These are phyloP conservation scores for Neodiprion virginianus DNA, from an alignment of 1,140 invertebrate species.

Conservation along the genomic window DNA sequence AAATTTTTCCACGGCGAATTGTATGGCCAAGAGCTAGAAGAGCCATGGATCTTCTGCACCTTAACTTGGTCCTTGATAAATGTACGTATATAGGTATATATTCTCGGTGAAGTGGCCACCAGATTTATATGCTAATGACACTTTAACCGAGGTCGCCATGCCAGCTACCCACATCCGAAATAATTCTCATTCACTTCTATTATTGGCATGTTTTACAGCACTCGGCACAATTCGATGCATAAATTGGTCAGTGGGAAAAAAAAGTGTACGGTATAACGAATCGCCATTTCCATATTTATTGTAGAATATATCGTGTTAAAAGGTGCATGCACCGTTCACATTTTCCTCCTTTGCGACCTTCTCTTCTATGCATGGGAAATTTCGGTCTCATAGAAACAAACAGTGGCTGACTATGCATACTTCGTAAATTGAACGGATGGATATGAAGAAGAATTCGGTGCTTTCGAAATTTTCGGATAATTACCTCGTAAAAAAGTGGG, in stretches of 20 bases:
- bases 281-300: slow-evolving; percentile 29
- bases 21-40: too few species aligned
- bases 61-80: slow-evolving; percentile 32
- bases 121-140: slow-evolving; percentile 39
- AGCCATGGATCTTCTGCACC: neutral
- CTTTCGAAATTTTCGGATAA: too few species aligned
- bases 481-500: too few species aligned
- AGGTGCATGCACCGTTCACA: too few species aligned
- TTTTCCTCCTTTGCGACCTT: too few species aligned
- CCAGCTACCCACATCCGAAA: neutral
- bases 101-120: slow-evolving; percentile 31
- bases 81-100: slow-evolving; percentile 17
- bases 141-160: slow-evolving; percentile 19
- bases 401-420: too few species aligned
- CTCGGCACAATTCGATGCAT: slow-evolving; percentile 35
- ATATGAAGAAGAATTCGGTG: too few species aligned
- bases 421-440: too few species aligned
- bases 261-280: neutral
- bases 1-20: too few species aligned
- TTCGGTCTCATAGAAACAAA: too few species aligned
- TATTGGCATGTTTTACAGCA: slow-evolving; percentile 33
- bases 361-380: too few species aligned
- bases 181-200: slow-evolving; percentile 17
- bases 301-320: slow-evolving; percentile 13
- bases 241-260: slow-evolving; percentile 24